These are phyloP conservation scores for Malurus cyaneus DNA, from an alignment of 2,113 vertebrate species.

Conservation along the genomic window DNA sequence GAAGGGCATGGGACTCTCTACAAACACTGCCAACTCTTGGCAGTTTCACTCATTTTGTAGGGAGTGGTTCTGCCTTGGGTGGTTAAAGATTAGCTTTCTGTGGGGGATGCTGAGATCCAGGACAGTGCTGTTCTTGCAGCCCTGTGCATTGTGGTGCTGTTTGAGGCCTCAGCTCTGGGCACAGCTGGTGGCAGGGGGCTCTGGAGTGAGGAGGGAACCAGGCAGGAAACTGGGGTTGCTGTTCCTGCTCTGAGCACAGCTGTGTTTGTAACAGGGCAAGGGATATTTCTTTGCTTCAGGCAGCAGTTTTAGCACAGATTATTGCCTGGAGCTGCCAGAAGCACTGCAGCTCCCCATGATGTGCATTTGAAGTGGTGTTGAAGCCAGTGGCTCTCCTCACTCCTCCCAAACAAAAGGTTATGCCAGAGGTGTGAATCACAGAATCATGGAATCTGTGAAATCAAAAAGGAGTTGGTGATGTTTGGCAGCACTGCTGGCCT, in stretches of 20 bases:
- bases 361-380: background rate
- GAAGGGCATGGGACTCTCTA: background rate
- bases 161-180: background rate
- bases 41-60: background rate
- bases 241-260: accelerated
- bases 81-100: background rate
- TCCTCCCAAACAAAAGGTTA: background rate
- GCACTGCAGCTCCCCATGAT: accelerated
- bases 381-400: background rate
- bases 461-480: background rate
- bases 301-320: background rate
- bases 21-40: background rate
- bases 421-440: background rate
- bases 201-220: background rate
- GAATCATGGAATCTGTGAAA: no score
- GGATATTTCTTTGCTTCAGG: background rate
- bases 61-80: background rate
- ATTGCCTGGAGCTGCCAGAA: background rate
- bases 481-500: background rate
- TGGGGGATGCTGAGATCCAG: background rate
- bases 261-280: no score
- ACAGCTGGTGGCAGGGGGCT: accelerated
- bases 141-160: accelerated
- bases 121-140: background rate
- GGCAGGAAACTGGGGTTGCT: background rate